phyloP scores from a whole-genome alignment of 2,797 vertebrate species.

The Falco biarmicus region DNA sequence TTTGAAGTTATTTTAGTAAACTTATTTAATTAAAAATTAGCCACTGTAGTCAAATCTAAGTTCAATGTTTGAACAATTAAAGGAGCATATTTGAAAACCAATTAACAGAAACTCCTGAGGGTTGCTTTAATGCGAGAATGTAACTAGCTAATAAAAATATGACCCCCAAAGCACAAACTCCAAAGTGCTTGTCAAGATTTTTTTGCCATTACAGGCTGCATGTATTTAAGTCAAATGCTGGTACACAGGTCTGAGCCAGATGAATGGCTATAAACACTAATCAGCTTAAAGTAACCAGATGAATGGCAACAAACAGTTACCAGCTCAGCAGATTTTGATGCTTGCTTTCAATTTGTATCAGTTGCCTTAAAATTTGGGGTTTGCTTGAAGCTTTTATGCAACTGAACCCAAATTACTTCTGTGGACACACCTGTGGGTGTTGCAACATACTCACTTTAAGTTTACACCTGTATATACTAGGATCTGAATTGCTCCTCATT shows the following conservation, averaged over 20 bases:
- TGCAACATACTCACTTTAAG: not conserved
- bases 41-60: conserved; percentile 34
- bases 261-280: not conserved
- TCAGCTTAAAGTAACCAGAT: not conserved
- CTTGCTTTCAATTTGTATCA: not conserved
- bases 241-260: not conserved
- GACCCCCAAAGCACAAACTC: conserved; percentile 27
- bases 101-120: conserved; percentile 63
- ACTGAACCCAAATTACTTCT: not conserved
- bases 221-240: not conserved
- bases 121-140: not conserved
- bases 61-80: conserved; percentile 58
- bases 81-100: conserved; percentile 53
- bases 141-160: conserved; percentile 52
- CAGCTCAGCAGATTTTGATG: not conserved
- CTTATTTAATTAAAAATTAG: conserved; percentile 61
- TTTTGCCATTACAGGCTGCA: not conserved
- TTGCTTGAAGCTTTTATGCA: not conserved
- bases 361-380: not conserved
- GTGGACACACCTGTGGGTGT: not conserved
- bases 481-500: not conserved
- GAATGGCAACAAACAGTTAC: not conserved
- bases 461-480: not conserved
- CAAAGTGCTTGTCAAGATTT: not conserved
- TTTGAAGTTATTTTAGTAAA: conserved; percentile 44